Evolutionary conservation across 1,140 invertebrate species (phyloP), one percentile per base, ranked within the genome.

Genomic region (Drosophila rufa): DNA sequence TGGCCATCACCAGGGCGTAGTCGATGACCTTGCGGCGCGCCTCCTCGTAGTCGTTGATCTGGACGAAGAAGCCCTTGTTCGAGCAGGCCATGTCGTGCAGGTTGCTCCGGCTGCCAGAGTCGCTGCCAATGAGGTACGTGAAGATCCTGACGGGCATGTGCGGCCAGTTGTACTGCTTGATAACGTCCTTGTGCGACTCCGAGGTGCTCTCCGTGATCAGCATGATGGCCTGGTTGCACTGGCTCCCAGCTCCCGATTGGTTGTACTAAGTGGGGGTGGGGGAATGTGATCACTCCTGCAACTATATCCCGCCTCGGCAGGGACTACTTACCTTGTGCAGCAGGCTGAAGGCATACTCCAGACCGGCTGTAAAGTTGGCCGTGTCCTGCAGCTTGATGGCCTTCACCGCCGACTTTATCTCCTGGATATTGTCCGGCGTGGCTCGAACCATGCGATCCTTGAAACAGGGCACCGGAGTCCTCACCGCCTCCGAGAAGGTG

Each of bases 171-270:
- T 98, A 98, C 51, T 95, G 94, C 74, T 96, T 95, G 83, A 98
- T 97, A 19, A 91, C 87, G 7, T 93, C 92, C 71, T 91, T 92
- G 64, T 93, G 91, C 2, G 93, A 94, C 64, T 95, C 95, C 0
- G 97, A 96, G n/a, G 98, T 96, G 33, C 97, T 98, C 87, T 99
- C 97, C 5, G 97, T 97, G 38, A 99, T 96, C 51, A 99, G 93
- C 96, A 99, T 99, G 46, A 99, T 99, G 2, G 98, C 98, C 94
- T 99, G 98, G 94, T 99, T 99, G 92, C 99, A 99, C 82, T 98
- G 96, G 70, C 96, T 96, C 8, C 97, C 97, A 79, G 96, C 95
- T 2, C 96, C 95, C 0, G 96, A 96, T 62, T 96, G 95, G 86
- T 97, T 97, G 82, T 97, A 97, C 95, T 96, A 87, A 93, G n/a